Base-by-base conservation (phyloP, 35 echinoderm and acorn worm genomes). In the Holothuria glaberrima region DNA sequence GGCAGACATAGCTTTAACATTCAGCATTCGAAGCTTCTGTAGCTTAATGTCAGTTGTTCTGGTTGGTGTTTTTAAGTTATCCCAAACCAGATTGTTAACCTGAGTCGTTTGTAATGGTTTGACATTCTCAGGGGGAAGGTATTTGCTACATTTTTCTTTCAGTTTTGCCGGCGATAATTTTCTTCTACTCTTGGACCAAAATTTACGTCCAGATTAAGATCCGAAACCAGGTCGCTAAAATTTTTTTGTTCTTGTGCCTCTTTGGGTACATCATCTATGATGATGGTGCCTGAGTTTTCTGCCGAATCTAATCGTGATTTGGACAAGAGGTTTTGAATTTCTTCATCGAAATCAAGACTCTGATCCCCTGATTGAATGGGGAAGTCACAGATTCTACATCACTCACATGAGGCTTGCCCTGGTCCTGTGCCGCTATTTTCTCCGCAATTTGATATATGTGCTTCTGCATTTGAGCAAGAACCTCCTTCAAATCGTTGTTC, bases 81-180 rank as follows among this genome's bases (percentile, higher is more conserved):
- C 25, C 66, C 66, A 69, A 29, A 69, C 66, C n/a, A 69, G 66
- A 6, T 27, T 69, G 16, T 69, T 69, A 2, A 69, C 66, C 66
- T 69, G 66, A 69, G 66, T 69, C 66, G 66, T 69, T 69, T 69
- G 66, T 22, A 69, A 33, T 69, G 0, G 66, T n/a, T 69, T 27
- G 66, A 69, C 66, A 69, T 69, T 69, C 66, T 69, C 66, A 69
- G 66, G 66, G 19, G 66, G 25, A 25, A 20, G 66, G 66, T 29
- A 69, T 69, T 69, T 26, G 66, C 16, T 22, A 69, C 66, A 69
- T 69, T 69, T 69, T 69, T 69, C 66, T 69, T 69, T 69, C 66
- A 69, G 25, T 69, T 69, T 69, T 69, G 66, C 66, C 6, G 66
- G 66, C 4, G 66, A 69, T 16, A 69, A 69, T 69, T 69, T 69